Conservation (phyloP, 2,113 vertebrate species). For the Phaethon lepturus region DNA sequence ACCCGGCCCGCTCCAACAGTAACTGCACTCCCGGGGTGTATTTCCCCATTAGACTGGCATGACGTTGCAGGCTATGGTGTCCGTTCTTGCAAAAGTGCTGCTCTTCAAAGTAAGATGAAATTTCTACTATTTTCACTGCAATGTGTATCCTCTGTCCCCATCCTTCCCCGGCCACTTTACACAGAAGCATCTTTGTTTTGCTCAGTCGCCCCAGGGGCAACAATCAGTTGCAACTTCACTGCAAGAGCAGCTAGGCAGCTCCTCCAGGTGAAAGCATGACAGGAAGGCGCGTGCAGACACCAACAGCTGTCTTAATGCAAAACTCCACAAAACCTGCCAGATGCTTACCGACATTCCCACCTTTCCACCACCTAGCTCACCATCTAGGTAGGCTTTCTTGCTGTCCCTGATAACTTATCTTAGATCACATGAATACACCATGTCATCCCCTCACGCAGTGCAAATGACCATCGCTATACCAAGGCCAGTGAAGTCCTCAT, state of each 20-base stretch:
- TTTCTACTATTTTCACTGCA: neutral
- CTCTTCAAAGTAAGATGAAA: neutral
- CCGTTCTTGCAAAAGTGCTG: neutral
- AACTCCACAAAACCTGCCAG: neutral
- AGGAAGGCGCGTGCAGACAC: neutral
- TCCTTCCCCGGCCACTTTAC: neutral
- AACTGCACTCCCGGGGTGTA: neutral
- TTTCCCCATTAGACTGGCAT: neutral
- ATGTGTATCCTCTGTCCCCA: neutral
- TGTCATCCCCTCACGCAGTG: fast-evolving
- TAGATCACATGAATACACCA: neutral
- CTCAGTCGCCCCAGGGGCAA: neutral
- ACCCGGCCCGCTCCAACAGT: neutral
- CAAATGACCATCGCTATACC: fast-evolving
- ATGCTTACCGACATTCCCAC: neutral
- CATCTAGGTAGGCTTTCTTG: neutral
- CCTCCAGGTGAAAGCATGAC: neutral
- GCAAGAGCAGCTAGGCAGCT: neutral
- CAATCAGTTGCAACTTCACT: neutral
- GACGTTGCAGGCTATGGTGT: neutral
- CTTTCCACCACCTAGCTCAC: neutral
- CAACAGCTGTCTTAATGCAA: neutral
- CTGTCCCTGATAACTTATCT: neutral
- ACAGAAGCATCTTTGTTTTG: neutral
- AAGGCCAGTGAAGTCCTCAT: fast-evolving